These are phyloP conservation scores for Tinea semifulvella DNA, from an alignment of 2,888 invertebrate species.

Conservation along the genomic window DNA sequence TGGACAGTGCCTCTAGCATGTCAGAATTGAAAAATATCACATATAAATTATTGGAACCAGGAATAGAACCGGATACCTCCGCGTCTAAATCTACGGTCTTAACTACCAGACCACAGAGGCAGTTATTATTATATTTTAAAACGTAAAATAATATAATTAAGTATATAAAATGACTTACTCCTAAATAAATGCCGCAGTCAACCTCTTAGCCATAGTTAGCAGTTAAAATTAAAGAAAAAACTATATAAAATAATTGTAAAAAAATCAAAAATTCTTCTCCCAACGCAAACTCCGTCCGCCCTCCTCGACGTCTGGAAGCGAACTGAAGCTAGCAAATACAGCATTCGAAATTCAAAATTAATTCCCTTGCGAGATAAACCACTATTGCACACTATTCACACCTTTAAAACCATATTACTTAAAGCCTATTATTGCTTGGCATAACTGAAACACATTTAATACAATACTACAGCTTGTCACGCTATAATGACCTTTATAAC, in stretches of 20 bases:
- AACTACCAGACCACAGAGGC: too few relatives aligned
- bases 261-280: not conserved
- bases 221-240: slow-evolving; percentile 21
- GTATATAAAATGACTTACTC: slow-evolving; percentile 31
- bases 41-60: too few relatives aligned
- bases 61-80: too few relatives aligned
- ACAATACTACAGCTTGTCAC: not conserved
- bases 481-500: not conserved
- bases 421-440: not conserved
- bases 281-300: slow-evolving; percentile 25
- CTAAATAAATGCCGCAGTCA: slow-evolving; percentile 31
- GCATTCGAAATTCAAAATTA: slow-evolving; percentile 12
- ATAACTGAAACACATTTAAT: not conserved
- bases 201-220: slow-evolving; percentile 24
- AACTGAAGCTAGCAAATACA: slow-evolving; percentile 24
- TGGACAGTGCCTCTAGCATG: too few relatives aligned
- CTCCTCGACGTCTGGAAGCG: slow-evolving; percentile 27
- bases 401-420: not conserved
- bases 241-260: slow-evolving; percentile 16
- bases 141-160: slow-evolving; percentile 9
- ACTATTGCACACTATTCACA: not conserved
- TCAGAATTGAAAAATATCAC: too few relatives aligned
- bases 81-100: too few relatives aligned
- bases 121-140: too few relatives aligned
- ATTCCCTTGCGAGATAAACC: slow-evolving; percentile 4